phyloP scores from a whole-genome alignment of 2,113 vertebrate species.

The Proteles cristata region DNA sequence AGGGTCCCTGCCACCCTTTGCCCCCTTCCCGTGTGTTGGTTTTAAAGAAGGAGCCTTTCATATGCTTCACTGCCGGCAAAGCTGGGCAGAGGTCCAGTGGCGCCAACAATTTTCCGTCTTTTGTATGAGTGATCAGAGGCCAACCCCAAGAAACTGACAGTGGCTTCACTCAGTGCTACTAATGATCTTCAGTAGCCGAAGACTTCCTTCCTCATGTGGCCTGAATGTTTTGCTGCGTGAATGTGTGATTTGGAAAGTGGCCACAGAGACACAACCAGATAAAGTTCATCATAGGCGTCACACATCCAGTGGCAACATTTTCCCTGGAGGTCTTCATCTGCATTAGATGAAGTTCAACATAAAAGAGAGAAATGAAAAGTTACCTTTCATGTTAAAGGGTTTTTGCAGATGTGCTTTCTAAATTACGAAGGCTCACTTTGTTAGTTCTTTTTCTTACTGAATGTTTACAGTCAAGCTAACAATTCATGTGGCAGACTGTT shows the following conservation, averaged over 20 bases:
- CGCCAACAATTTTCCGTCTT: constrained; percentile 87
- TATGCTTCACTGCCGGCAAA: constrained; percentile 89
- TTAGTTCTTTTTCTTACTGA: background rate
- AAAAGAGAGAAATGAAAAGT: background rate
- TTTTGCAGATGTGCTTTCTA: constrained; percentile 26
- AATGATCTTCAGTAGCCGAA: constrained; percentile 84
- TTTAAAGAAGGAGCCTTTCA: constrained; percentile 91
- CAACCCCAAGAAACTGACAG: constrained; percentile 79
- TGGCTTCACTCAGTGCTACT: constrained; percentile 81
- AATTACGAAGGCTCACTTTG: background rate
- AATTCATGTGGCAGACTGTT: accelerated
- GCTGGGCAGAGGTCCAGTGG: constrained; percentile 90
- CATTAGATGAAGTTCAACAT: background rate
- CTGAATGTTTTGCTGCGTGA: constrained; percentile 68
- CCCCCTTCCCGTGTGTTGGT: constrained; percentile 84
- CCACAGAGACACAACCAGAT: constrained; percentile 67
- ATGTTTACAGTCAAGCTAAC: background rate
- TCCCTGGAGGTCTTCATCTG: background rate
- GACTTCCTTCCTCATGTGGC: constrained; percentile 85
- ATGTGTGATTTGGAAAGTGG: constrained; percentile 72
- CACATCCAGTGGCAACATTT: background rate
- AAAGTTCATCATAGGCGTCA: background rate
- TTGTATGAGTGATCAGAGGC: constrained; percentile 83
- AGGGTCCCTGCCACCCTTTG: constrained; percentile 86
- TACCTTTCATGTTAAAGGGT: constrained; percentile 1